Percentiles rank a stretch among this genome's conserved stretches.
phyloP scores from a whole-genome alignment of 2,113 vertebrate genomes.

The Hippopotamus amphibius region DNA sequence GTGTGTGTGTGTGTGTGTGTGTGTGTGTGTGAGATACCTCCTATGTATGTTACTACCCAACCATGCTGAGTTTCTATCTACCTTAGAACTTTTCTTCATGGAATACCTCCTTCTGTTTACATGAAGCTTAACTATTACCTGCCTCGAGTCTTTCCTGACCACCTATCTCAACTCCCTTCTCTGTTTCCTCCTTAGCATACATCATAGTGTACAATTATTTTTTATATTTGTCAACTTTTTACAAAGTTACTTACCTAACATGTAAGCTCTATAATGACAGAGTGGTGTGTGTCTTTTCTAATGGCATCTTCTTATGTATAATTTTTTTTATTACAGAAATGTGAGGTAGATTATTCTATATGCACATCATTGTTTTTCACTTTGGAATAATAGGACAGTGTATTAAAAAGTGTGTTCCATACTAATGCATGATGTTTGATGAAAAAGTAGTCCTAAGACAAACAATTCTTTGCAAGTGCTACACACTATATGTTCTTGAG shows the following conservation, averaged over 20 bases:
- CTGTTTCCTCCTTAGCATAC: background rate
- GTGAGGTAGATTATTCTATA: background rate
- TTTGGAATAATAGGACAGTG: background rate
- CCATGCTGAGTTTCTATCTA: background rate
- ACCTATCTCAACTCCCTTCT: background rate
- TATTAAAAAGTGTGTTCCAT: background rate
- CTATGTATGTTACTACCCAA: background rate
- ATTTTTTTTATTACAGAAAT: slow-evolving; percentile 26
- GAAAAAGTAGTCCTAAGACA: background rate
- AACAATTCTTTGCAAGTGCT: background rate
- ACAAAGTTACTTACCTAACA: background rate
- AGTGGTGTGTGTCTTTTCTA: background rate
- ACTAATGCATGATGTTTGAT: background rate
- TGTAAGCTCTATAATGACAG: background rate
- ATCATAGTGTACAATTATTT: background rate
- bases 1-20: background rate
- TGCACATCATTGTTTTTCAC: background rate
- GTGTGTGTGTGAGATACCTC: background rate
- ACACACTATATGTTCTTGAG: background rate
- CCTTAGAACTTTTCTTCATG: background rate
- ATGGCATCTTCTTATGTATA: background rate
- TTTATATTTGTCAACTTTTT: background rate
- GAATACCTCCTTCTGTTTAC: background rate
- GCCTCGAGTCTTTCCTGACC: background rate
- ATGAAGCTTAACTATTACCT: background rate